Evolutionary conservation across 2,888 invertebrate genomes (phyloP).

Genomic region (Mesorhabditis spiculigera): DNA sequence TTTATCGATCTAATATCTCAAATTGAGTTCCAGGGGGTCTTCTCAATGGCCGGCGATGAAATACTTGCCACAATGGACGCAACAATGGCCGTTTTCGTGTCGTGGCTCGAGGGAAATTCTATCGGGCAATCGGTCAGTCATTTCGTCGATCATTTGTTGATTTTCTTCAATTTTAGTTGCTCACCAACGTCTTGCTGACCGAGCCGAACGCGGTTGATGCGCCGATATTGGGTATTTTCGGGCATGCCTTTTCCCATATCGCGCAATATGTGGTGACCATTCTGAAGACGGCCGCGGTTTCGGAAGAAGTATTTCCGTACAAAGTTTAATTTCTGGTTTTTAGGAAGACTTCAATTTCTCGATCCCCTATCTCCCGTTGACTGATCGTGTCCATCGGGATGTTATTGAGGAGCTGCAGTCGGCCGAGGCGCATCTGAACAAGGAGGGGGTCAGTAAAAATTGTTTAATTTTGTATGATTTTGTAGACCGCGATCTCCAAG

Average conservation of each 20-base stretch:
- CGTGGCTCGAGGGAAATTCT: conserved; percentile 94
- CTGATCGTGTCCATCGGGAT: background rate
- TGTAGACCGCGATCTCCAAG: too few species aligned
- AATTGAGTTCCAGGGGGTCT: conserved; percentile 15
- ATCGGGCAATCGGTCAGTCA: conserved; percentile 81
- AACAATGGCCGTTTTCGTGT: conserved; percentile 83
- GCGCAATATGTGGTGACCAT: conserved; percentile 84
- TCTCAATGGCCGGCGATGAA: conserved; percentile 64
- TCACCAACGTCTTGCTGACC: conserved; percentile 33
- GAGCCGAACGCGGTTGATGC: conserved; percentile 15
- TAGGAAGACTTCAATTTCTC: conserved; percentile 21
- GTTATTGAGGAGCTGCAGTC: background rate
- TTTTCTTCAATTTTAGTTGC: conserved; percentile 17
- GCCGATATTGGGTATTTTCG: conserved; percentile 80
- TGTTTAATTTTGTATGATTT: too few species aligned
- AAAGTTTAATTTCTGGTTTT: conserved; percentile 7
- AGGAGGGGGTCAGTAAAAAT: too few species aligned
- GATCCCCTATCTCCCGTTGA: conserved; percentile 9
- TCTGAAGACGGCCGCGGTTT: conserved; percentile 65
- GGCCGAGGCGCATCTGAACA: background rate
- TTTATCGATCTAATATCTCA: background rate
- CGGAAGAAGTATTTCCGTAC: conserved; percentile 58
- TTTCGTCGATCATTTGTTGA: background rate
- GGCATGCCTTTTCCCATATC: conserved; percentile 84
- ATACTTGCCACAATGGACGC: conserved; percentile 89